Evolutionary conservation across 1,140 invertebrate species (phyloP), one percentile per base, ranked within the genome.

Genomic region (Nasonia giraulti): DNA sequence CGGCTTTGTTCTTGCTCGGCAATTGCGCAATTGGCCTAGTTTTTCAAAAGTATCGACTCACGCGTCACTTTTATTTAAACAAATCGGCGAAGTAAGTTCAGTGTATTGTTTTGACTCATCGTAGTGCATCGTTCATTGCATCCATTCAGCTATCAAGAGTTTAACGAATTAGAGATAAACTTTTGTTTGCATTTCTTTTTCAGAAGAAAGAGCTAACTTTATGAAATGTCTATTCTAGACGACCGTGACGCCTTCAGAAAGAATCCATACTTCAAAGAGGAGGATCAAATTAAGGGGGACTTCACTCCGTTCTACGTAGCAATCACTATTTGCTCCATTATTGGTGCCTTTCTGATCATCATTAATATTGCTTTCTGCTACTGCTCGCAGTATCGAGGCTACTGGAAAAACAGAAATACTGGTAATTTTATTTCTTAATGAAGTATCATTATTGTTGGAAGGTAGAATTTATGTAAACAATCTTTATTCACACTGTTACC

Each of bases 351-450:
- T 31, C 93, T 97, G 62, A 94, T 97, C 78, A 93, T 97, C 82
- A 88, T 97, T 47, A 97, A 97, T 89, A 92, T 97, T 76, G 94
- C 96, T 71, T 95, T 96, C 82, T 96, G 96, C 88, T 97, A 96
- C 90, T 97, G 96, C 89, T 97, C 96, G 2, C 95, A 95, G 87
- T 95, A 97, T 90, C 95, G 94, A 68, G 91, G 95, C 55, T 98
- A 98, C 87, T 98, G 97, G 97, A 94, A 95, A 79, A 96, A 97
- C 90, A 94, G 95, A 88, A 95, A 97, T 89, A 97, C 97, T 86
- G 96, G 96, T 95, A 91, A 93, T 85, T 88, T 85, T 85, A n/a
- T 44, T 40, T 40, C 40, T 44, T 2, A 75, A n/a, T 75, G 17
- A 3, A 17, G 12, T 6, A 40, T n/a, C 5, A 44, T 7, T 75